phyloP scores from a whole-genome alignment of 2,888 invertebrate species.

The Hyposoter dolosus region DNA sequence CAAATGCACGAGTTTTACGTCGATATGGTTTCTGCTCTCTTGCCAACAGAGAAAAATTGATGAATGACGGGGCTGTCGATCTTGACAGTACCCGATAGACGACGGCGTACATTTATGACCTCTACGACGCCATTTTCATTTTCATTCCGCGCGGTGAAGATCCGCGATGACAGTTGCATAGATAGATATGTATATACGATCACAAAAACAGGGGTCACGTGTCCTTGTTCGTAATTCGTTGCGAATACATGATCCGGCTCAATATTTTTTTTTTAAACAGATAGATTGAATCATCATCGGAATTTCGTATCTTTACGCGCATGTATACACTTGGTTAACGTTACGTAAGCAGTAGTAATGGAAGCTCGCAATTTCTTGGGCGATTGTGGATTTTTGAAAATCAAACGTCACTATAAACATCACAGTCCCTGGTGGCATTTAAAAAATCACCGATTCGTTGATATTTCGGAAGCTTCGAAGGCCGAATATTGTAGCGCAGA shows the following conservation, averaged over 20 bases:
- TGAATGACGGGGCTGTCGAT: constrained; percentile 24
- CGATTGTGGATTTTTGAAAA: not conserved
- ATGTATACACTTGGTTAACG: not conserved
- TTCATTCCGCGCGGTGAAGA: not conserved
- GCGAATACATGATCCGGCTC: not conserved
- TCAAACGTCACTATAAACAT: constrained; percentile 31
- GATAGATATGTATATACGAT: not conserved
- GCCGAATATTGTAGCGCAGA: constrained; percentile 87
- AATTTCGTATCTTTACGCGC: not conserved
- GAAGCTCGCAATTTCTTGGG: not conserved
- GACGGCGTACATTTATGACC: constrained; percentile 51
- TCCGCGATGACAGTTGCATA: not conserved
- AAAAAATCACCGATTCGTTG: constrained; percentile 84
- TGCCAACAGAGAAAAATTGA: not conserved
- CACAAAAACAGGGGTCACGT: not conserved
- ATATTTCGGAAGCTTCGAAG: constrained; percentile 74
- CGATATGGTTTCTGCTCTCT: not conserved
- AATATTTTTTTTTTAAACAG: not conserved
- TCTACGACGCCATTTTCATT: constrained; percentile 18
- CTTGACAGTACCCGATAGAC: constrained; percentile 37
- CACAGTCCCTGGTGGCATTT: constrained; percentile 79
- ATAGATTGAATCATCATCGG: not conserved
- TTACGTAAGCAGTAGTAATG: not conserved
- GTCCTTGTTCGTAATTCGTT: not conserved
- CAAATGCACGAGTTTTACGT: not conserved